phyloP scores from a whole-genome alignment of 1,140 invertebrate genomes.

The Drosophila rufa region DNA sequence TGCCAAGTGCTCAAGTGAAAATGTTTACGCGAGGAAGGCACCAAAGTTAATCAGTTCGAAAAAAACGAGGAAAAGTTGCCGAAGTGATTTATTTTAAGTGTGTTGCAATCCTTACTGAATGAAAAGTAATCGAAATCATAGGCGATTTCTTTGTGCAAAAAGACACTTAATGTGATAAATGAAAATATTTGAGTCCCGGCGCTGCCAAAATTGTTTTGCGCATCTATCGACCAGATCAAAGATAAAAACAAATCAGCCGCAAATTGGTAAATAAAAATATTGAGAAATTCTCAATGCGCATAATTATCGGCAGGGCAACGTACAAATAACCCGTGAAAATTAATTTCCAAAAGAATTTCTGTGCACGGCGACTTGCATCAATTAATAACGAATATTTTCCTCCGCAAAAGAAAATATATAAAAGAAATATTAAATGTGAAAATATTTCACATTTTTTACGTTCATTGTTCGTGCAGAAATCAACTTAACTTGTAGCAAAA shows the following conservation, averaged over 20 bases:
- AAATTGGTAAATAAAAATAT: constrained; percentile 71
- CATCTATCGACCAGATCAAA: constrained; percentile 57
- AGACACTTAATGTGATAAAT: constrained; percentile 34
- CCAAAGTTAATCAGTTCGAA: constrained; percentile 38
- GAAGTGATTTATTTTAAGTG: constrained; percentile 42
- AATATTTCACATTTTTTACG: constrained; percentile 7
- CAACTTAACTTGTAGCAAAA: not conserved
- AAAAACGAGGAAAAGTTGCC: constrained; percentile 22
- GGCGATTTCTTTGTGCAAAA: constrained; percentile 41
- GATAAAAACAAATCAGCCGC: constrained; percentile 61
- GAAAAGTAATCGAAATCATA: constrained; percentile 35
- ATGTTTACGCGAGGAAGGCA: constrained; percentile 37
- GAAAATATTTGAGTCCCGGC: constrained; percentile 24
- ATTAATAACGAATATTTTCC: constrained; percentile 19
- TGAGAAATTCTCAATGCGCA: constrained; percentile 48
- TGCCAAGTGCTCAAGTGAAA: constrained; percentile 61
- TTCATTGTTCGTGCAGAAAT: not conserved
- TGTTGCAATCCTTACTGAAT: constrained; percentile 26
- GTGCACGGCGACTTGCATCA: constrained; percentile 13
- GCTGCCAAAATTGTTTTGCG: constrained; percentile 46
- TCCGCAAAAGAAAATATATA: not conserved
- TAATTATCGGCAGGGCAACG: constrained; percentile 43
- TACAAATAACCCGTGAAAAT: constrained; percentile 28
- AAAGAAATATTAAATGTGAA: constrained; percentile 8
- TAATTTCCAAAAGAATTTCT: constrained; percentile 13